Base-by-base conservation (phyloP, 2,797 vertebrate genomes). In the Neosilurus hyrtlii region DNA sequence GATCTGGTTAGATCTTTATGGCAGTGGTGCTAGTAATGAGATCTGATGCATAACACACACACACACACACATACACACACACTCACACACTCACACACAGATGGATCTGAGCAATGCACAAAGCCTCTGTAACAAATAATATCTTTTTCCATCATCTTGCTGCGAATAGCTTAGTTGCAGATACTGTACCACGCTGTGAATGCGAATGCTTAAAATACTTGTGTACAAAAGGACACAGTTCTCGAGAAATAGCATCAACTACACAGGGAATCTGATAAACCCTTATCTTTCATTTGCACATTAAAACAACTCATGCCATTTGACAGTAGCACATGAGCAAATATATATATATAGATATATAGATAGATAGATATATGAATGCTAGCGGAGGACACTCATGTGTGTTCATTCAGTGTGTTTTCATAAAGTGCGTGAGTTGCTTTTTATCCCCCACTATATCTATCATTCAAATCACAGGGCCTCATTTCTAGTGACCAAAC, bases 181-280 rank as follows among this genome's bases (percentile, higher is more conserved):
- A 57, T 59, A 30, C 54, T 2, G 22, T 11, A 10, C 54, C 35
- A 43, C 43, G 8, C 43, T 43, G 43, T 43, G 43, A 43, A 35
- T 59, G 54, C 35, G 18, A 57, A 57, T 35, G 26, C 72, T 35
- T 37, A 74, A 37, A 54, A 59, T 74, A 74, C 16, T 74, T 74
- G 26, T 35, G 26, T 57, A 57, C 26, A 57, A 72, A 75, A 75
- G 54, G 72, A 75, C 72, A 59, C 54, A 75, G 72, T 59, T 59
- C 18, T 59, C 54, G 4, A 59, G 26, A 75, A 75, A 75, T 57
- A 56, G 71, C 24, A 30, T 30, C 11, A 74, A 12, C 52, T 57
- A 57, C 72, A 35, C 24, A 5, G 0, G 52, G 51, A 73, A 56
- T 74, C 72, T 57, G 72, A 74, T 74, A 57, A 57, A 1, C 0